These are phyloP conservation scores for Amphiura filiformis DNA, from an alignment of 35 echinoderm and acorn worm species.

Conservation along the genomic window DNA sequence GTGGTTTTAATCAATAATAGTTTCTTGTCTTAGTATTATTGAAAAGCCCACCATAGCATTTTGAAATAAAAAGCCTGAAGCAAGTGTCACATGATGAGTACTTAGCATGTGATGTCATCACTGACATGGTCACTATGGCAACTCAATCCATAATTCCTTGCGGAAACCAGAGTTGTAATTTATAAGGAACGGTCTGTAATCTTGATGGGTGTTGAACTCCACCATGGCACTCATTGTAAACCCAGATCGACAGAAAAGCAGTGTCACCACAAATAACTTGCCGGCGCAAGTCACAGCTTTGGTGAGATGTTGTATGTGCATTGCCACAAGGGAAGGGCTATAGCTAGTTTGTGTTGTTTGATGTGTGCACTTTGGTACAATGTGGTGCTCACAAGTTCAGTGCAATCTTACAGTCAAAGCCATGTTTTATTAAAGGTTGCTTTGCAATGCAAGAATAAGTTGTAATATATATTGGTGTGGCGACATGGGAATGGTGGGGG, in stretches of 20 bases:
- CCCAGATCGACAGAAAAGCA: slow-evolving; percentile 69
- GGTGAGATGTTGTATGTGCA: not conserved
- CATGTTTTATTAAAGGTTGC: not conserved
- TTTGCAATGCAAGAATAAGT: not conserved
- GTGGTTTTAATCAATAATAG: no score
- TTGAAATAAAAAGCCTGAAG: no score
- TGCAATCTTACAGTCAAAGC: slow-evolving; percentile 16
- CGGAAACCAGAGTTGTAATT: slow-evolving; percentile 58
- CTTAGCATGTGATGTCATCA: not conserved
- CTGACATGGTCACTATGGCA: slow-evolving; percentile 41
- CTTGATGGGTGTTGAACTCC: slow-evolving; percentile 84
- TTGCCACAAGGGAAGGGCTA: slow-evolving; percentile 7
- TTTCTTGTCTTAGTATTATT: no score
- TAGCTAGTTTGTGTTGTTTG: not conserved
- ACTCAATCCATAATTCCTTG: slow-evolving; percentile 61
- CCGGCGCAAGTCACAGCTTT: not conserved
- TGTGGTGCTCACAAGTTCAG: not conserved
- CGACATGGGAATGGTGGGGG: slow-evolving; percentile 38
- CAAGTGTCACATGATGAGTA: slow-evolving; percentile 32
- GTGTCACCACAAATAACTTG: not conserved
- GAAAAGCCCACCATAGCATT: no score
- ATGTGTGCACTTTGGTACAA: not conserved
- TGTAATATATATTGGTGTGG: not conserved
- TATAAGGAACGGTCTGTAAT: slow-evolving; percentile 94
- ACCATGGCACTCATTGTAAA: slow-evolving; percentile 84